phyloP scores from a whole-genome alignment of 2,797 vertebrate genomes.

The Enteromius radiatus region DNA sequence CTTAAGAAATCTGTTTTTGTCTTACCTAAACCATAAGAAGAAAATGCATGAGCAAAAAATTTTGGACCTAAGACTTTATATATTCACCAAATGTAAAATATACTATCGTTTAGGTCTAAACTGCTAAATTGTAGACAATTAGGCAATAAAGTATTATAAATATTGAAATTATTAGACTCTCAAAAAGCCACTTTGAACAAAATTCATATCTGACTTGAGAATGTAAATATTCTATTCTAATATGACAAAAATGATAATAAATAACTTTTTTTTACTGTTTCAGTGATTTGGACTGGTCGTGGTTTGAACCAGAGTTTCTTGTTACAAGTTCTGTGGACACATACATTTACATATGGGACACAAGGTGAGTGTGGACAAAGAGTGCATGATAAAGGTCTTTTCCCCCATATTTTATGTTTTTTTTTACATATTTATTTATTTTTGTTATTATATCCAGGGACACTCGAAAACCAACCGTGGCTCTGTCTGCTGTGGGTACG shows the following conservation, averaged over 20 bases:
- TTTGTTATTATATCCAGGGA: conserved; percentile 80
- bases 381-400: not conserved
- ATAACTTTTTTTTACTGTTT: conserved; percentile 63
- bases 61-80: not conserved
- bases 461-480: conserved; percentile 90
- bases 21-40: not conserved
- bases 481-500: conserved; percentile 94
- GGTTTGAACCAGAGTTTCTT: conserved; percentile 91
- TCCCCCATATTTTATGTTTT: not conserved
- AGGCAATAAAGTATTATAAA: not conserved
- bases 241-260: not conserved
- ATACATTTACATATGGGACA: conserved; percentile 98
- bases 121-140: not conserved
- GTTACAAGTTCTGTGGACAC: conserved; percentile 98
- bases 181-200: not conserved
- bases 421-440: not conserved
- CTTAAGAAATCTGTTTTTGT: not conserved
- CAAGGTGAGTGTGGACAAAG: conserved; percentile 81
- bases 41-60: not conserved
- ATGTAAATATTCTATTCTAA: not conserved
- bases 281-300: conserved; percentile 97
- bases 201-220: not conserved
- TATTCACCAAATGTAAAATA: not conserved
- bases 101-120: not conserved
- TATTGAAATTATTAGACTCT: not conserved